Base-by-base conservation (phyloP, 2,113 vertebrate genomes). In the Sphaerodactylus townsendi region DNA sequence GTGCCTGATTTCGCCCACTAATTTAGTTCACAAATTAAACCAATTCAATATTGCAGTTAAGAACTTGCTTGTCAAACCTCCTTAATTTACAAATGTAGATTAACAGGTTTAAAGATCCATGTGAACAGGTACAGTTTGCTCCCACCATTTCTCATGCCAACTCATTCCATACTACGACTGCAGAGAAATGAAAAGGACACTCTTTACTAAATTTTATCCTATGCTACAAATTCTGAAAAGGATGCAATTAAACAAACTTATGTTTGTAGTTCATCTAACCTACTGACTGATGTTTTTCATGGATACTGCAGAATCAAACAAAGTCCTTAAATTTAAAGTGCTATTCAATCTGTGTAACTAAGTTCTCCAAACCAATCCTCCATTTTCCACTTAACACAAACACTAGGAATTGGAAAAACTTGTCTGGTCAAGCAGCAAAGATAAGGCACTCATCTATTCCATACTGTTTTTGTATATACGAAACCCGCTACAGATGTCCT, bases 21-120 rank as follows among this genome's bases (percentile, higher is more conserved):
- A 37, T 37, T 69, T 8, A 69, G 15, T 50, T 64, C 56, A 80
- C 85, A 74, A 86, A 82, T 89, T 79, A 62, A 81, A 72, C 50
- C 66, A 72, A 71, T 85, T 79, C 37, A 74, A 10, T 28, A 78
- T 68, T 79, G 56, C 69, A 39, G 19, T 85, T 87, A 73, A 71
- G 81, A 69, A 62, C 37, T 15, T 15, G 41, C 35, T 39, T 35
- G 39, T 87, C 88, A 93, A 96, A 91, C 94, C 96, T 93, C 94
- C 95, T 96, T 94, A 93, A 93, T 86, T 94, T 91, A 91, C 86
- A 95, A 88, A 89, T 48, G 82, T 37, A 85, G 13, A 3, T 87
- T 69, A 66, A 86, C 88, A 72, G 1, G 14, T 30, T 77, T 53
- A 73, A 25, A 88, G 28, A 78, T 69, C 92, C 81, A 88, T 75